Conservation (phyloP, 2,113 vertebrate genomes). For the Microcebus ravelobensis region DNA sequence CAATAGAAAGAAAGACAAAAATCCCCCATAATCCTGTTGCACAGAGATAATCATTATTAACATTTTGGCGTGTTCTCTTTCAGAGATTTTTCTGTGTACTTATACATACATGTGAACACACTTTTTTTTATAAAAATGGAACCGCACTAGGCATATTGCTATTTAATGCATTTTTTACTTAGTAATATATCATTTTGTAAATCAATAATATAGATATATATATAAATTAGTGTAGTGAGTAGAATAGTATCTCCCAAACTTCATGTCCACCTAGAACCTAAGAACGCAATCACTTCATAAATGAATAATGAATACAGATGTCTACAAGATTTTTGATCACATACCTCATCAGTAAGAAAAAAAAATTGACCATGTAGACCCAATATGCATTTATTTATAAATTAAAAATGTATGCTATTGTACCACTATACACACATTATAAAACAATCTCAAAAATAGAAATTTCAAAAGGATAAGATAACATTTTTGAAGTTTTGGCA, state of each 20-base stretch:
- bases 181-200: neutral
- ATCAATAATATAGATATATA: neutral
- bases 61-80: neutral
- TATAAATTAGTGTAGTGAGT: neutral
- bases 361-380: neutral
- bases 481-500: neutral
- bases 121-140: conserved; percentile 12
- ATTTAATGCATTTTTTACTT: neutral
- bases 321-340: neutral
- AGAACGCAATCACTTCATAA: neutral
- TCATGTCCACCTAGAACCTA: neutral
- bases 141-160: neutral
- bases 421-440: neutral
- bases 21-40: neutral
- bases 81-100: neutral
- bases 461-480: neutral
- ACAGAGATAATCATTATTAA: neutral
- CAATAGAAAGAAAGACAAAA: conserved; percentile 1
- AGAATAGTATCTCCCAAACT: neutral
- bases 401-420: neutral
- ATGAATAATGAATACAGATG: neutral
- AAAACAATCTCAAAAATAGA: conserved; percentile 5
- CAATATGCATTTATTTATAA: neutral
- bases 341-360: neutral
- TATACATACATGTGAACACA: neutral